These are phyloP conservation scores for Scolanthus callimorphus DNA, from an alignment of 92 coral and sea anemone species.

Conservation along the genomic window DNA sequence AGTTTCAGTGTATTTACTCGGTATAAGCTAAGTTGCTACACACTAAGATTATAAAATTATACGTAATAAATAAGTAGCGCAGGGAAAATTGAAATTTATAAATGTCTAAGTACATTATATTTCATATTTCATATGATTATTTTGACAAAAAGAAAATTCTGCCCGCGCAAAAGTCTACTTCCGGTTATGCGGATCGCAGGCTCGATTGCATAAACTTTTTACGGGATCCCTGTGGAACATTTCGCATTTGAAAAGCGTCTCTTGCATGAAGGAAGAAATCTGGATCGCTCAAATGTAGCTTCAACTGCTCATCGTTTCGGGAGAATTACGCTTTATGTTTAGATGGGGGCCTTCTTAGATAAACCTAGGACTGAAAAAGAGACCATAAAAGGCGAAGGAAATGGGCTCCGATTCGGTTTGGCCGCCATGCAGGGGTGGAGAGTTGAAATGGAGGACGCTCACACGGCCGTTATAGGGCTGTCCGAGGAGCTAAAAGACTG, in stretches of 20 bases:
- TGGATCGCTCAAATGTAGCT: conserved; percentile 38
- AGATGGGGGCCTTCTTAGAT: conserved; percentile 99
- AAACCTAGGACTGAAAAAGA: conserved; percentile 98
- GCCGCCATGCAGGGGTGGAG: conserved; percentile 99
- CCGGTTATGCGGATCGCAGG: too few species aligned
- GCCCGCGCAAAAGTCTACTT: too few species aligned
- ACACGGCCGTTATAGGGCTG: conserved; percentile 77
- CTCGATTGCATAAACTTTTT: background rate
- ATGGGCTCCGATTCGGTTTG: conserved; percentile 94
- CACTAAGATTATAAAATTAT: too few species aligned
- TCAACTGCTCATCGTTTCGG: conserved; percentile 16
- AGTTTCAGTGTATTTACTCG: too few species aligned
- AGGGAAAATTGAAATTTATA: too few species aligned
- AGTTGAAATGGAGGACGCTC: conserved; percentile 99
- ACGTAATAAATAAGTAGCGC: too few species aligned
- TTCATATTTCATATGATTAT: too few species aligned
- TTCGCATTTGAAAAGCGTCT: background rate
- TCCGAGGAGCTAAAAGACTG: conserved; percentile 89
- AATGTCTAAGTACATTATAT: too few species aligned
- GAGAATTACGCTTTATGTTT: conserved; percentile 21
- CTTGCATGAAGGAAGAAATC: conserved; percentile 7
- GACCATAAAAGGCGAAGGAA: conserved; percentile 84
- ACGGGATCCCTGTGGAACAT: background rate
- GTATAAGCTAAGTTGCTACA: too few species aligned
- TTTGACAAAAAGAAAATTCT: too few species aligned